These are phyloP conservation scores for Ptilonorhynchus violaceus DNA, from an alignment of 2,113 vertebrate species.

Conservation along the genomic window DNA sequence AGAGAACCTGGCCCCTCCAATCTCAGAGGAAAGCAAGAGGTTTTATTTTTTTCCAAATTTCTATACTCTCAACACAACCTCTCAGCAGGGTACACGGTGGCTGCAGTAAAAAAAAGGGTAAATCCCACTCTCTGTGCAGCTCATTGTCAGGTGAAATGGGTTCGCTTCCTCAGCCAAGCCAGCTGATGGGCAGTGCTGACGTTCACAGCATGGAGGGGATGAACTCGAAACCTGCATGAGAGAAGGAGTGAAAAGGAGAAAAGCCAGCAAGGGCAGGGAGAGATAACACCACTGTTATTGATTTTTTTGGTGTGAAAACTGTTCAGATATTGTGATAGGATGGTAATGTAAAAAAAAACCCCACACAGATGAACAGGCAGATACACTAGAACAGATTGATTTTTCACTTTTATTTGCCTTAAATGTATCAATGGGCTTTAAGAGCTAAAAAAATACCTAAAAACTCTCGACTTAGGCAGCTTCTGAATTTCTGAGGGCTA, in stretches of 20 bases:
- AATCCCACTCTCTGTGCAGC: background rate
- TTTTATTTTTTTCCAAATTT: background rate
- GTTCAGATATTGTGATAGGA: background rate
- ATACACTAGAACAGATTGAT: background rate
- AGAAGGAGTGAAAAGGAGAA: background rate
- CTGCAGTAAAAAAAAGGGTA: background rate
- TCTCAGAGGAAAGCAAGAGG: background rate
- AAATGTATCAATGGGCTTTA: background rate
- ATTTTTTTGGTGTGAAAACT: background rate
- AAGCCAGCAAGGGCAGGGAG: background rate
- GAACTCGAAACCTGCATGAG: background rate
- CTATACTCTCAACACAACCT: background rate
- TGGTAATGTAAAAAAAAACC: background rate
- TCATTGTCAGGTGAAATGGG: background rate
- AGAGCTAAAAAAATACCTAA: background rate
- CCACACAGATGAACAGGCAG: background rate
- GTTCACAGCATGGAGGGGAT: background rate
- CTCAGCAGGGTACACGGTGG: rapidly evolving
- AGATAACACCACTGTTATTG: background rate
- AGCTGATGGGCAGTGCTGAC: background rate
- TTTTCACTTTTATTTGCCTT: background rate
- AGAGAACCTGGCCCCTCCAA: background rate
- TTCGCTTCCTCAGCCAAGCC: background rate
- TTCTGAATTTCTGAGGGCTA: background rate
- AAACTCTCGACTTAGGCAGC: background rate